Conservation (phyloP, 2,113 vertebrate genomes). For the Tamias sibiricus region DNA sequence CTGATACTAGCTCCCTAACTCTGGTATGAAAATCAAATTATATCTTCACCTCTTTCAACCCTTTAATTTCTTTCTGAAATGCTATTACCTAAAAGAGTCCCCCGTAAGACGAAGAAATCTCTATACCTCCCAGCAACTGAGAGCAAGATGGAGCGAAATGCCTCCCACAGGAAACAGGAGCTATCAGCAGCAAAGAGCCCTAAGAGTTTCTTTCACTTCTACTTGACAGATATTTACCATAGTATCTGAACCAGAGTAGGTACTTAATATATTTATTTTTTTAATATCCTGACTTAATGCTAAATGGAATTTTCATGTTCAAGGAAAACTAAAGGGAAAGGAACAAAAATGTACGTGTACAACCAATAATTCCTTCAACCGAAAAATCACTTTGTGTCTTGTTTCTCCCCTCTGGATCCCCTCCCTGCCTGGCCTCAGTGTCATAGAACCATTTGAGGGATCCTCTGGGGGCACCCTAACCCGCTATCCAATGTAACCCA, state of each 20-base stretch:
- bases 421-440: not conserved
- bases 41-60: conserved; percentile 3
- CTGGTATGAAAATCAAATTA: conserved; percentile 46
- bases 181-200: not conserved
- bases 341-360: not conserved
- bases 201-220: not conserved
- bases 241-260: not conserved
- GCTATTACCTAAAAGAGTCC: not conserved
- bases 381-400: not conserved
- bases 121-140: not conserved
- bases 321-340: not conserved
- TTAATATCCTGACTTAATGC: conserved; percentile 7
- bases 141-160: not conserved
- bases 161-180: not conserved
- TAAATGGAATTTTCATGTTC: conserved; percentile 22
- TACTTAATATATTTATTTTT: not conserved
- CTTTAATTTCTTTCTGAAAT: conserved; percentile 49
- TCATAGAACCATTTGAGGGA: not conserved
- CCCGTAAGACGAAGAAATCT: conserved; percentile 9
- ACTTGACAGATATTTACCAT: not conserved
- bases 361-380: not conserved
- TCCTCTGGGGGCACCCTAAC: not conserved
- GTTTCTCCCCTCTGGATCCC: not conserved
- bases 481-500: not conserved
- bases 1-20: not conserved